A percentile compares a stretch with the other conserved stretches of the same genome.
phyloP scores from a whole-genome alignment of 2,888 invertebrate genomes.

The Cabera pusaria region DNA sequence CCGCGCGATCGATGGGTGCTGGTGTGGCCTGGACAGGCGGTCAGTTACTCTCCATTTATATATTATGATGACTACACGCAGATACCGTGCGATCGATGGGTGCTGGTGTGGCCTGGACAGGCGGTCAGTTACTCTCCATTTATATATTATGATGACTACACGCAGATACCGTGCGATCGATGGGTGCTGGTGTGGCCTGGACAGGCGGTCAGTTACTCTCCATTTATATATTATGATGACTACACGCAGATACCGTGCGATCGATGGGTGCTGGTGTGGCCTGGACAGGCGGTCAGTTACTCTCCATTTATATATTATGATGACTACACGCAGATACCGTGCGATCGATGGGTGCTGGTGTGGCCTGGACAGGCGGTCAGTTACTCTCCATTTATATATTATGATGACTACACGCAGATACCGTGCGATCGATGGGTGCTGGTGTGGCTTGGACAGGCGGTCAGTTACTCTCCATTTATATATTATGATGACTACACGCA shows the following conservation, averaged over 20 bases:
- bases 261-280: constrained; percentile 95
- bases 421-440: too few species aligned
- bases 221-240: too few species aligned
- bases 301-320: too few species aligned
- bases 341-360: too few species aligned
- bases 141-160: constrained; percentile 90
- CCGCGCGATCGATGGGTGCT: constrained; percentile 91
- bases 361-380: too few species aligned
- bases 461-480: too few species aligned
- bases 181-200: constrained; percentile 98
- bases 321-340: too few species aligned
- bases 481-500: too few species aligned
- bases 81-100: constrained; percentile 89
- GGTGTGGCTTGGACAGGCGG: too few species aligned
- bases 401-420: too few species aligned
- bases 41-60: constrained; percentile 57
- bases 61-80: constrained; percentile 88
- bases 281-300: constrained; percentile 90
- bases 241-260: constrained; percentile 86
- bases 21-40: constrained; percentile 96
- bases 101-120: constrained; percentile 96
- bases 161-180: constrained; percentile 83
- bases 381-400: too few species aligned
- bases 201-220: constrained; percentile 85
- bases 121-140: constrained; percentile 80